Evolutionary conservation across 1,140 invertebrate species (phyloP).

Genomic region (Adelges cooleyi): DNA sequence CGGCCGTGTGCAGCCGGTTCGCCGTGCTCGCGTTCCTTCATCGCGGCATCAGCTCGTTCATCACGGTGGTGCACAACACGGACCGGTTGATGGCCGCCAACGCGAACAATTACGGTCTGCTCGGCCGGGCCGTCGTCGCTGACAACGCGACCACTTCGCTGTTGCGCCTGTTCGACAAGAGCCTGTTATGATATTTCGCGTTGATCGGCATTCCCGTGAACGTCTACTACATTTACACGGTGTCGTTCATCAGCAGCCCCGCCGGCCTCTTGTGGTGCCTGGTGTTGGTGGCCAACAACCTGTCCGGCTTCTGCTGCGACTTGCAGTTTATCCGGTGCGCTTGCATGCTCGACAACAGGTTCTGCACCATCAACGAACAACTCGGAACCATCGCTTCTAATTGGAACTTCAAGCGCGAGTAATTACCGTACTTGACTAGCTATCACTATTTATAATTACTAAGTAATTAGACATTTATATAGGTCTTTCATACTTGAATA

Average conservation of each 20-base stretch:
- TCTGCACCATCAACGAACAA: constrained; percentile 21
- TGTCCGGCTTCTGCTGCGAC: constrained; percentile 26
- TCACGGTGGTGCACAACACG: constrained; percentile 1
- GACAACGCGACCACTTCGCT: background rate
- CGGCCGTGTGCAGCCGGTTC: constrained; percentile 23
- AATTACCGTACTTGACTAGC: no score
- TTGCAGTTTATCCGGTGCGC: constrained; percentile 30
- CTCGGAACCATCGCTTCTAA: background rate
- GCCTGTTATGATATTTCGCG: constrained; percentile 14
- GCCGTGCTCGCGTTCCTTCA: background rate
- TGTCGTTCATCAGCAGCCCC: background rate
- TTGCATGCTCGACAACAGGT: constrained; percentile 19
- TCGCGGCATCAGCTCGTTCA: background rate
- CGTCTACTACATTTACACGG: constrained; percentile 10
- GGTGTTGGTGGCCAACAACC: constrained; percentile 16
- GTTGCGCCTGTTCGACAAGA: background rate
- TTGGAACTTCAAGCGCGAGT: constrained; percentile 12
- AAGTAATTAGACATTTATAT: no score
- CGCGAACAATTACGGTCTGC: no score
- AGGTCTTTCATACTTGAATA: no score
- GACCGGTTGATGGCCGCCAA: background rate
- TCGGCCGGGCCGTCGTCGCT: background rate
- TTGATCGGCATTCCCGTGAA: constrained; percentile 24
- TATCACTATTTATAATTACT: no score
- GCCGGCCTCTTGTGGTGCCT: constrained; percentile 27